These are phyloP conservation scores for Acleris sparsana DNA, from an alignment of 2,888 invertebrate species.

Conservation along the genomic window DNA sequence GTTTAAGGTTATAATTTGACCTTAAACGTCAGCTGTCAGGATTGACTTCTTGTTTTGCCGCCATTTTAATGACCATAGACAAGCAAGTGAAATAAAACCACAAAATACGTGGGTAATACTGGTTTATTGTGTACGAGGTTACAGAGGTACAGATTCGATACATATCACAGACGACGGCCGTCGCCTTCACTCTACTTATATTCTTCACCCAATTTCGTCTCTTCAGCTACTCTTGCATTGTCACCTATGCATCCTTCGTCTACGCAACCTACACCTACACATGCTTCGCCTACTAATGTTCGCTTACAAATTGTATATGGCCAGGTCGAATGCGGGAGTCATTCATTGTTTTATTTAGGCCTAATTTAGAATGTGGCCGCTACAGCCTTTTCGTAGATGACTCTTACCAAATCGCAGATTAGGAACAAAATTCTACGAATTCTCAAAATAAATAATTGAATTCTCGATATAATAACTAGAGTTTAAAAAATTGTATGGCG, in stretches of 20 bases:
- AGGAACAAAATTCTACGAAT: too few relatives aligned
- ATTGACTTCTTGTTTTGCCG: too few relatives aligned
- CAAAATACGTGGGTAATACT: slow-evolving; percentile 52
- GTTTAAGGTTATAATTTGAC: too few relatives aligned
- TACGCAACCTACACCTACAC: neutral
- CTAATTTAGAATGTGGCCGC: slow-evolving; percentile 33
- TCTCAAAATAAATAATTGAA: too few relatives aligned
- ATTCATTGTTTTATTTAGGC: slow-evolving; percentile 22
- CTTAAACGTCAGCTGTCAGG: too few relatives aligned
- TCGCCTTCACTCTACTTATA: slow-evolving; percentile 26
- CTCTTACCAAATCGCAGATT: too few relatives aligned
- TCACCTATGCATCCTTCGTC: too few relatives aligned
- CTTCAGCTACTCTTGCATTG: too few relatives aligned
- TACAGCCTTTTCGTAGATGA: too few relatives aligned
- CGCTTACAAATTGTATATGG: slow-evolving; percentile 16
- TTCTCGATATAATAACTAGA: too few relatives aligned
- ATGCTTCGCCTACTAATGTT: neutral
- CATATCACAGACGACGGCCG: slow-evolving; percentile 40
- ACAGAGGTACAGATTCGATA: slow-evolving; percentile 41
- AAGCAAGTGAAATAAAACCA: neutral
- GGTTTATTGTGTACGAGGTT: slow-evolving; percentile 61
- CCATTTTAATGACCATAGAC: too few relatives aligned
- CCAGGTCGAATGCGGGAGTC: slow-evolving; percentile 20
- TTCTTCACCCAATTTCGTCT: neutral
- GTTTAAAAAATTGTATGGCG: too few relatives aligned